Conservation (phyloP, 2,888 invertebrate genomes). For the Pseudeuparius sepicola region DNA sequence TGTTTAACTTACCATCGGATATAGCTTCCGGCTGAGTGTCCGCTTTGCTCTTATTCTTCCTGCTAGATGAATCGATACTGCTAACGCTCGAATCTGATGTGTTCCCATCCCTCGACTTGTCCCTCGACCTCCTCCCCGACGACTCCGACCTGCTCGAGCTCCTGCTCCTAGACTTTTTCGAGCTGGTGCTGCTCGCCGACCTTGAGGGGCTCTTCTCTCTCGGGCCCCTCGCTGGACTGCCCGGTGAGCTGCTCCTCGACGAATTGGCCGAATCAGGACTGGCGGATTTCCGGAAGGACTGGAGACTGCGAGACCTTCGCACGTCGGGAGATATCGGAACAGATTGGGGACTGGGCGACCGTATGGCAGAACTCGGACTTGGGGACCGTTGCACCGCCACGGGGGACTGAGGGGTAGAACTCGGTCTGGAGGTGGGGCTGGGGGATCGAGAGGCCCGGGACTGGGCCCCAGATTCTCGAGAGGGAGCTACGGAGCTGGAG, state of each 20-base stretch:
- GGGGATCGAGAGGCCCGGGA: constrained; percentile 7
- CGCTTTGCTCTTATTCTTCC: constrained; percentile 31
- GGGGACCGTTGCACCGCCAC: too few relatives aligned
- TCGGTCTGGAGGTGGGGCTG: too few relatives aligned
- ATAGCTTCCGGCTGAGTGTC: constrained; percentile 48
- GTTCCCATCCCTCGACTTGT: constrained; percentile 30
- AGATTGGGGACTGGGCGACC: constrained; percentile 11
- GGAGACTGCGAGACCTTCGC: too few relatives aligned
- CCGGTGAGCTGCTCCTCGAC: constrained; percentile 22
- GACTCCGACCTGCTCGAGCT: constrained; percentile 26
- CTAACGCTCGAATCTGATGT: constrained; percentile 37
- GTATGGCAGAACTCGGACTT: too few relatives aligned
- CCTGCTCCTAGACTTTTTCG: constrained; percentile 28
- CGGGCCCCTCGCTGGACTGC: constrained; percentile 14
- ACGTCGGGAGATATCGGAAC: too few relatives aligned
- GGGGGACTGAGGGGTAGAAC: too few relatives aligned
- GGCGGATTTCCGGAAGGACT: too few relatives aligned
- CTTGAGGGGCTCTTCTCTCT: constrained; percentile 24
- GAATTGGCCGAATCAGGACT: constrained; percentile 26
- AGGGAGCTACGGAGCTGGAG: constrained; percentile 14
- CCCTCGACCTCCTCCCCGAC: constrained; percentile 24
- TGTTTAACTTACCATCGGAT: constrained; percentile 45
- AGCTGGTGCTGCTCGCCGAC: constrained; percentile 29
- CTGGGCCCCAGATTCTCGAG: constrained; percentile 11
- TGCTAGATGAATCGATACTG: constrained; percentile 35